Evolutionary conservation across 2,888 invertebrate species (phyloP).

Genomic region (Cheilosia urbana): DNA sequence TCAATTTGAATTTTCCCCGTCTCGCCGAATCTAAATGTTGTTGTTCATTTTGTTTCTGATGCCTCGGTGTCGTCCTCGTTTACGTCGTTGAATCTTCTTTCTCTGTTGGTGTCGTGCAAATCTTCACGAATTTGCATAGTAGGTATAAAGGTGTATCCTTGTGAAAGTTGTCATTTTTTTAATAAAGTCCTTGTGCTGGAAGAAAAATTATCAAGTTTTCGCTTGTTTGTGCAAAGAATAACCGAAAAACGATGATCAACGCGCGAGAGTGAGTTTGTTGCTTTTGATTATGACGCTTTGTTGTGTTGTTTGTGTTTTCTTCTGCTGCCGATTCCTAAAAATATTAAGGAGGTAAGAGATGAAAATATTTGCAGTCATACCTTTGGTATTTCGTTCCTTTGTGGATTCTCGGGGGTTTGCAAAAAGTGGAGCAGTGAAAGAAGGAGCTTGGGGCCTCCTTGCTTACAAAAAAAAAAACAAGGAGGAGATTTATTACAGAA

Average conservation of each 20-base stretch:
- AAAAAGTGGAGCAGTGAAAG: too few relatives aligned
- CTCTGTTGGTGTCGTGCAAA: slow-evolving; percentile 14
- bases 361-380: too few relatives aligned
- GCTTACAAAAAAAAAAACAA: too few relatives aligned
- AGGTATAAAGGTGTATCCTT: slow-evolving; percentile 4
- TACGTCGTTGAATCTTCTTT: slow-evolving; percentile 39
- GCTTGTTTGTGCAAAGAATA: slow-evolving; percentile 39
- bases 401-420: too few relatives aligned
- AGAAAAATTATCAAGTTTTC: slow-evolving; percentile 44
- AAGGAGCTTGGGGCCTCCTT: too few relatives aligned
- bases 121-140: background rate
- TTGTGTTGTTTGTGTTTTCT: background rate
- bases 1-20: slow-evolving; percentile 48
- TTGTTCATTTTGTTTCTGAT: slow-evolving; percentile 14
- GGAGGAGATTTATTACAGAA: too few relatives aligned
- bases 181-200: slow-evolving; percentile 20
- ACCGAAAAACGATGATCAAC: slow-evolving; percentile 6
- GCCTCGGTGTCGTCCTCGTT: background rate
- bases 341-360: background rate
- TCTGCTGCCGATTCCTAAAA: background rate
- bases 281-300: slow-evolving; percentile 3
- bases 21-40: slow-evolving; percentile 6
- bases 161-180: slow-evolving; percentile 2
- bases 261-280: background rate
- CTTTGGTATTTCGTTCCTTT: too few relatives aligned